Evolutionary conservation across 2,888 invertebrate genomes (phyloP).

Genomic region (Tridacna crocea): DNA sequence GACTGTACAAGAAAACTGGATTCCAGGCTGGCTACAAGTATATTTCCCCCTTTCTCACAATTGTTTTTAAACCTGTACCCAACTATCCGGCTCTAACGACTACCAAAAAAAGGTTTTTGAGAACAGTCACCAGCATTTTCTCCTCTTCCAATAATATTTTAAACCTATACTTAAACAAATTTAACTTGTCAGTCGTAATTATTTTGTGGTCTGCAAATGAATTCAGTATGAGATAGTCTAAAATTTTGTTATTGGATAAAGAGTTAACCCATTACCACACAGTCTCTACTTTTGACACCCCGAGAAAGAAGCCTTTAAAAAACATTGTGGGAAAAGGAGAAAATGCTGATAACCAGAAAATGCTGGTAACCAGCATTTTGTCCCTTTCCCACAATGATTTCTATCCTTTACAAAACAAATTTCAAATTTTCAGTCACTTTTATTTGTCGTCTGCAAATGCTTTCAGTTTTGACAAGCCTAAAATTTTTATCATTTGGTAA

Average conservation of each 20-base stretch:
- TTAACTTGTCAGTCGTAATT: too few species aligned
- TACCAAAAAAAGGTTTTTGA: too few species aligned
- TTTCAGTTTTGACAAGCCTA: not conserved
- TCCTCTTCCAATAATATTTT: not conserved
- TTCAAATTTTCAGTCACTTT: not conserved
- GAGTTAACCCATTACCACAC: not conserved
- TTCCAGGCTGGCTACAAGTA: too few species aligned
- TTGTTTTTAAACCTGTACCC: too few species aligned
- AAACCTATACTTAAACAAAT: too few species aligned
- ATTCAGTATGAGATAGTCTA: not conserved
- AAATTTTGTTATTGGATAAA: not conserved
- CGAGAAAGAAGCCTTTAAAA: not conserved
- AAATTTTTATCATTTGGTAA: not conserved
- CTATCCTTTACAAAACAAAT: not conserved
- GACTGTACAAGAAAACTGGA: too few species aligned
- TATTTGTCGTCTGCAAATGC: not conserved
- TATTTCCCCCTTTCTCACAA: too few species aligned
- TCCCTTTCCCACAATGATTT: not conserved
- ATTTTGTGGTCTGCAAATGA: not conserved
- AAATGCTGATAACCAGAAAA: not conserved
- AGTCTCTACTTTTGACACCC: not conserved
- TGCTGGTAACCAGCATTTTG: not conserved
- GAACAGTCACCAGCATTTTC: not conserved
- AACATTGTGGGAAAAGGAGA: slow-evolving; percentile 1
- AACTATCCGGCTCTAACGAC: too few species aligned